Evolutionary conservation across 2,888 invertebrate species (phyloP), one percentile per base, ranked within the genome.

Genomic region (Globia sparganii): DNA sequence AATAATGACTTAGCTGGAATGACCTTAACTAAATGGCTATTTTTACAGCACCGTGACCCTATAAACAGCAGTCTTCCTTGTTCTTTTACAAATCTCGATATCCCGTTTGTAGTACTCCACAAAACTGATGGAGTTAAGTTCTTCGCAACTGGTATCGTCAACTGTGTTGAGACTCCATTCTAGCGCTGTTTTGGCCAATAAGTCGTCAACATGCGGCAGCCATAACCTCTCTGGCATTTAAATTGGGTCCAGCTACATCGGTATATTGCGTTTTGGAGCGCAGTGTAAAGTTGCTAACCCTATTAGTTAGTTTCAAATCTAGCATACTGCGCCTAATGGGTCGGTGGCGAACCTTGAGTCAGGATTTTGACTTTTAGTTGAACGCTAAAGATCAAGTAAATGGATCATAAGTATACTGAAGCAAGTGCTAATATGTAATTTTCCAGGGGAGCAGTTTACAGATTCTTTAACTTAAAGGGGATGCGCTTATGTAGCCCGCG

Each of bases 231-330:
- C 49, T 79, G 67, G 72, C 49, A 67, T 81, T 83, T 84, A 68
- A 81, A 80, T 84, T 72, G 79, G 43, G 67, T 71, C 61, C 49
- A 84, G 67, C 49, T 80, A 53, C 67, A 78, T 65, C 65, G 43
- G 80, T 79, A 80, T 72, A 72, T 72, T 81, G 62, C 34, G 80
- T 84, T 80, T 81, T 84, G 80, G 73, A 84, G 80, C 72, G 72
- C 72, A 68, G 84, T 84, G 67, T 79, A 58, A 49, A 84, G 67
- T 84, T 84, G 37, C 72, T 81, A 84, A 84, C 84, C 49, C 37
- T 84, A 64, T 81, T 80, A 80, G 84, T 31, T 53, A 81, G 80
- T 81, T 80, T 72, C 73, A 72, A 84, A 84, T 84, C 43, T 59
- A 72, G 80, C 80, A 37, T 62, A 84, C 58, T 84, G 58, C 67